These are phyloP conservation scores for Odocoileus virginianus DNA, from an alignment of 2,113 vertebrate species.

Conservation along the genomic window DNA sequence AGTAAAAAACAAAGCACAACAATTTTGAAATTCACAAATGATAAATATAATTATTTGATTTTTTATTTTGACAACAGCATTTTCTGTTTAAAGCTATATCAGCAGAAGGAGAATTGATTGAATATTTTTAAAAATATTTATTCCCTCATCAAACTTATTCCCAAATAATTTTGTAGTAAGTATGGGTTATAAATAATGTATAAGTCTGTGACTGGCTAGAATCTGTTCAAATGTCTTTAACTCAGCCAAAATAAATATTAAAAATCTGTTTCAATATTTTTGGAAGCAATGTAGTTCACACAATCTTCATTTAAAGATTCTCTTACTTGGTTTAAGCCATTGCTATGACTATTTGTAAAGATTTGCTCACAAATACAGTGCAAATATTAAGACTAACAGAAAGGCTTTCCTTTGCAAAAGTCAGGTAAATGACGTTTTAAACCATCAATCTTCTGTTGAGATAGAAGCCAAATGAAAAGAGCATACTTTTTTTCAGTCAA, in stretches of 20 bases:
- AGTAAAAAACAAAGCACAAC: neutral
- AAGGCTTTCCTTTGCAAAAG: neutral
- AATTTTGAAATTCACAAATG: neutral
- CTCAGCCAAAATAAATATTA: neutral
- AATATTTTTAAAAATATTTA: neutral
- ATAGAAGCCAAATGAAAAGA: neutral
- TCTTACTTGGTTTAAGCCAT: neutral
- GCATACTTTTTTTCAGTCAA: neutral
- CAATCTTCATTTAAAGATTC: neutral
- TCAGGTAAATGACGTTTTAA: neutral
- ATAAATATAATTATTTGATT: neutral
- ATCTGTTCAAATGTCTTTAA: neutral
- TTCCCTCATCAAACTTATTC: neutral
- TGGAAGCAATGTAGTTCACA: neutral
- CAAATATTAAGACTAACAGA: neutral
- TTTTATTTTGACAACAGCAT: neutral
- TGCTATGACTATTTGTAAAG: neutral
- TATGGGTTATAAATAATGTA: neutral
- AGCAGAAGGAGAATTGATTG: neutral
- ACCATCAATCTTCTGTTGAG: neutral
- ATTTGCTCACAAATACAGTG: neutral
- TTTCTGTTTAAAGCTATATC: slow-evolving; percentile 30
- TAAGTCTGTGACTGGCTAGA: neutral
- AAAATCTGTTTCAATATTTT: slow-evolving; percentile 23
- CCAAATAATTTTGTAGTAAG: neutral